A percentile compares a stretch with the other conserved stretches of the same genome.
These are phyloP conservation scores for Metopia argyrocephala DNA, from an alignment of 2,888 invertebrate genomes.

Conservation along the genomic window DNA sequence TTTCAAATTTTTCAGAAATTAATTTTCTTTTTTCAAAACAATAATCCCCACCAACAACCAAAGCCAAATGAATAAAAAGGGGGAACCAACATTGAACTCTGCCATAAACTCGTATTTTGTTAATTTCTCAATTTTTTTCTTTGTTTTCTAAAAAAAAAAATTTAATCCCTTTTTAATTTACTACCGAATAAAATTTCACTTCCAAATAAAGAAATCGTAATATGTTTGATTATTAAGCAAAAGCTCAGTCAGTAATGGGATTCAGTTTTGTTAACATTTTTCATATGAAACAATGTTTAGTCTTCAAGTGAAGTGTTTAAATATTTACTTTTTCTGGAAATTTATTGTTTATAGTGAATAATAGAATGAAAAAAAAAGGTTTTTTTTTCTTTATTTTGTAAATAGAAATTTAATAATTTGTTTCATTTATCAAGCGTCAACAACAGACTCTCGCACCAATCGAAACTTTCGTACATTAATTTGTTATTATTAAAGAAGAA, in stretches of 20 bases:
- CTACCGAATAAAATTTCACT: conserved; percentile 34
- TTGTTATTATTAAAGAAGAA: background rate
- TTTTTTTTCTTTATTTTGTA: background rate
- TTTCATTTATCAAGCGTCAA: conserved; percentile 65
- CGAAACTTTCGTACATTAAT: conserved; percentile 1
- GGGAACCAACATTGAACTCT: background rate
- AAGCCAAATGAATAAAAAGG: background rate
- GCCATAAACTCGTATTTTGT: conserved; percentile 36
- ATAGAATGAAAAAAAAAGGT: conserved; percentile 39
- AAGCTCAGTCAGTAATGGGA: background rate
- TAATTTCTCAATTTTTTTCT: conserved; percentile 60
- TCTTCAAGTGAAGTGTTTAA: background rate
- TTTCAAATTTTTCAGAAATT: background rate
- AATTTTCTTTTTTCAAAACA: conserved; percentile 11
- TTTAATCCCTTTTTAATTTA: conserved; percentile 65
- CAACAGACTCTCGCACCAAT: conserved; percentile 35
- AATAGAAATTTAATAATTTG: conserved; percentile 63
- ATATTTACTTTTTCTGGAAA: background rate
- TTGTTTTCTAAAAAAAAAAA: conserved; percentile 38
- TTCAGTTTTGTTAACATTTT: background rate
- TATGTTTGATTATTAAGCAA: conserved; percentile 7
- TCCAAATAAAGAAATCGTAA: background rate
- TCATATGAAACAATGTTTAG: background rate
- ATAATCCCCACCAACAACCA: background rate
- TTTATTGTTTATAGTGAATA: conserved; percentile 20